Evolutionary conservation across 2,888 invertebrate species (phyloP).

Genomic region (Noctua fimbriata): DNA sequence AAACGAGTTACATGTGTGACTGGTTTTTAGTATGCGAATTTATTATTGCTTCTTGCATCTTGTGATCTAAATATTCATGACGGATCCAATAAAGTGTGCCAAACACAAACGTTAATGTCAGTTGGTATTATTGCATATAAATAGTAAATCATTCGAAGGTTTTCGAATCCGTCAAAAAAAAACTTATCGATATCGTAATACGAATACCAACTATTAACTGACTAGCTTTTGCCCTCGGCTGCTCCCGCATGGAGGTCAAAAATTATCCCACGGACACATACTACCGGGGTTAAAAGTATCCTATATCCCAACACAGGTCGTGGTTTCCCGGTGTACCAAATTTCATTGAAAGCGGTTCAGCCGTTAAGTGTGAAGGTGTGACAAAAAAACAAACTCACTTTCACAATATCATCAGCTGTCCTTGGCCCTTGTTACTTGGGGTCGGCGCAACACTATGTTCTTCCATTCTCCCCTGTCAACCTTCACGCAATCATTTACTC

Average conservation of each 20-base stretch:
- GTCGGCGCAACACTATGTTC: too few species aligned
- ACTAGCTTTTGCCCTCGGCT: not conserved
- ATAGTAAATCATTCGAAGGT: not conserved
- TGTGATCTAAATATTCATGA: slow-evolving; percentile 7
- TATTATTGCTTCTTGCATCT: not conserved
- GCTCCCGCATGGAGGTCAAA: not conserved
- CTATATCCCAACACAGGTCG: not conserved
- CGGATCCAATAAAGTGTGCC: not conserved
- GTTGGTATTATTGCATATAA: not conserved
- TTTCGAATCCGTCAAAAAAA: not conserved
- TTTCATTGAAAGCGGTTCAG: not conserved
- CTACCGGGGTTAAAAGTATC: not conserved
- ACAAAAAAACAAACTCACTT: not conserved
- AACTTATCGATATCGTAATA: not conserved
- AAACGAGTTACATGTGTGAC: not conserved
- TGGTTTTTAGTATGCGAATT: not conserved
- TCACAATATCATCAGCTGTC: too few species aligned
- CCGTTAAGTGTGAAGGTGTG: not conserved
- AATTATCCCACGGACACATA: not conserved
- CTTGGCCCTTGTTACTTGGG: too few species aligned
- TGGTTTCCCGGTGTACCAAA: not conserved
- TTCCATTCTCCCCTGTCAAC: too few species aligned
- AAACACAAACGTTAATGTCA: not conserved
- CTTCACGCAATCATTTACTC: too few species aligned
- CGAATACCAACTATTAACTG: not conserved